phyloP scores from a whole-genome alignment of 1,140 invertebrate genomes.

The Cheumatopsyche charites region DNA sequence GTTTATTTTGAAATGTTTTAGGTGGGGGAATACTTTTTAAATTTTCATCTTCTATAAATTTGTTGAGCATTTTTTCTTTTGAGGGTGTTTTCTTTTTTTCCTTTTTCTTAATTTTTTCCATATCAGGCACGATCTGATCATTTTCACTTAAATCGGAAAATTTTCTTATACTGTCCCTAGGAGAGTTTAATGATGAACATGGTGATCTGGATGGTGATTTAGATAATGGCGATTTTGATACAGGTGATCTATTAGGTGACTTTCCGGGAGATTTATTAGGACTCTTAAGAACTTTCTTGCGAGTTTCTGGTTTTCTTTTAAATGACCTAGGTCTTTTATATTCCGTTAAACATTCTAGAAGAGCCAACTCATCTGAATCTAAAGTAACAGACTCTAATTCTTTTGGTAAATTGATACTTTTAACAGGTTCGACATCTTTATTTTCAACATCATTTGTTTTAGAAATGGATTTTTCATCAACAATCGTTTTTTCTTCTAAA shows the following conservation, averaged over 20 bases:
- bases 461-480: constrained; percentile 53
- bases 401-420: constrained; percentile 44
- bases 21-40: constrained; percentile 44
- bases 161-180: constrained; percentile 60
- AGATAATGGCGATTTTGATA: constrained; percentile 58
- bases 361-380: constrained; percentile 62
- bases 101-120: constrained; percentile 61
- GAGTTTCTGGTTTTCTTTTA: constrained; percentile 58
- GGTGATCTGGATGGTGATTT: constrained; percentile 61
- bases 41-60: constrained; percentile 56
- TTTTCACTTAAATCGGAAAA: constrained; percentile 61
- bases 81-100: constrained; percentile 57
- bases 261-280: constrained; percentile 43
- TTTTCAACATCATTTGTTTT: constrained; percentile 59
- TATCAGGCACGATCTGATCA: constrained; percentile 67
- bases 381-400: constrained; percentile 60
- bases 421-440: constrained; percentile 52
- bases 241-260: constrained; percentile 45
- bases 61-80: constrained; percentile 56
- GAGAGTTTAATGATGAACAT: constrained; percentile 60
- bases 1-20: constrained; percentile 40
- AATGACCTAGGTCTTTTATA: constrained; percentile 60
- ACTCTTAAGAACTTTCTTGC: constrained; percentile 53
- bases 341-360: constrained; percentile 61
- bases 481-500: constrained; percentile 64